Evolutionary conservation across 2,797 vertebrate species (phyloP).

Genomic region (Arctocebus calabarensis): DNA sequence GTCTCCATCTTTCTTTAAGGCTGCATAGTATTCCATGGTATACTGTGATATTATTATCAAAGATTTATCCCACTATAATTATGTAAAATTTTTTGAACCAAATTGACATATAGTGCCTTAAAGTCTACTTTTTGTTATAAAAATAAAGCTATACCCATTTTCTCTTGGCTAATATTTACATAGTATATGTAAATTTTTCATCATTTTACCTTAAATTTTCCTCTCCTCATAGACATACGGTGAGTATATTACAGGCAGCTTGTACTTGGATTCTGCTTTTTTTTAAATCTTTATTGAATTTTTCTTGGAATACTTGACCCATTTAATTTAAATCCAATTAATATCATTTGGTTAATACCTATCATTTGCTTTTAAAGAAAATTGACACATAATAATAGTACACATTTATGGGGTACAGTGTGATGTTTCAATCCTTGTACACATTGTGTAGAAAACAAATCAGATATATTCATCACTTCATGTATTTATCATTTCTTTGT

Average conservation of each 20-base stretch:
- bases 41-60: neutral
- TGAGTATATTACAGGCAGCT: neutral
- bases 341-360: neutral
- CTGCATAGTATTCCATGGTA: too few species aligned
- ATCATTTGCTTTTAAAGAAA: neutral
- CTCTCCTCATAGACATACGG: neutral
- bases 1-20: too few species aligned
- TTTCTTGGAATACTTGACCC: neutral
- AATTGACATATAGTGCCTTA: neutral
- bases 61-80: fast-evolving
- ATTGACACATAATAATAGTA: too few species aligned
- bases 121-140: neutral
- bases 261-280: neutral
- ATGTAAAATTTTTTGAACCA: neutral
- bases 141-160: neutral
- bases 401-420: too few species aligned
- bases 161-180: neutral
- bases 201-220: neutral
- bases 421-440: too few species aligned
- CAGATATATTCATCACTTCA: too few species aligned
- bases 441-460: too few species aligned
- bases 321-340: neutral
- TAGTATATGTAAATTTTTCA: neutral
- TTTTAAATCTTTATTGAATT: neutral
- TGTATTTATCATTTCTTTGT: too few species aligned